phyloP scores from a whole-genome alignment of 2,113 vertebrate genomes.

The Gavia stellata region DNA sequence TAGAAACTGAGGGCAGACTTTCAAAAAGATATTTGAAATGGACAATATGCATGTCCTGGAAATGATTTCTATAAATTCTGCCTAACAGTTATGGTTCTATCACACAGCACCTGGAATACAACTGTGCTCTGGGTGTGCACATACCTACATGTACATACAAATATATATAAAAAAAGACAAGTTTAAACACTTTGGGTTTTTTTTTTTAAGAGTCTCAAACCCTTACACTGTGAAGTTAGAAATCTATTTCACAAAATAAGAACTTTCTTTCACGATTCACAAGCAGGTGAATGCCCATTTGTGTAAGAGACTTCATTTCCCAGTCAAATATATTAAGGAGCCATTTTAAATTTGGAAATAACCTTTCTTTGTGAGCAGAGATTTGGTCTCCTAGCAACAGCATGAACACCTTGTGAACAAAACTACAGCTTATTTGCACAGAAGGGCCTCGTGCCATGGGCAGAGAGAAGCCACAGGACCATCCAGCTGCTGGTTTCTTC shows the following conservation, averaged over 20 bases:
- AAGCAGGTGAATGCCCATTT: not conserved
- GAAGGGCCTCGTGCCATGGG: not conserved
- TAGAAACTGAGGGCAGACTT: not conserved
- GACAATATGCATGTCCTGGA: not conserved
- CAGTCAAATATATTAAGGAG: not conserved
- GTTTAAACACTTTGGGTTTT: not conserved
- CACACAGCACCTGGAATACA: not conserved
- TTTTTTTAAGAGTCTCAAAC: not conserved
- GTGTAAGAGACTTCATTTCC: not conserved
- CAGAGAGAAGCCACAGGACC: not conserved
- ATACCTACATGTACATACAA: accelerated
- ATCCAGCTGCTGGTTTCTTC: not conserved
- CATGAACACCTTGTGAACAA: not conserved
- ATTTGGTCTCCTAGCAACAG: constrained; percentile 42
- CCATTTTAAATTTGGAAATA: not conserved
- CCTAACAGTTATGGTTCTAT: not conserved
- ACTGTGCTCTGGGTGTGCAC: not conserved
- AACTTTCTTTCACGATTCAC: not conserved
- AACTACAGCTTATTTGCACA: not conserved
- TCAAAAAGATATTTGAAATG: not conserved
- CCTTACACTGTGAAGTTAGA: not conserved
- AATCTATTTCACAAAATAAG: not conserved
- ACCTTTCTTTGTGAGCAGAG: not conserved
- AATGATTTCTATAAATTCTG: not conserved
- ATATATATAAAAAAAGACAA: not conserved